phyloP scores from a whole-genome alignment of 2,888 invertebrate genomes.

The Calameuta idolon region DNA sequence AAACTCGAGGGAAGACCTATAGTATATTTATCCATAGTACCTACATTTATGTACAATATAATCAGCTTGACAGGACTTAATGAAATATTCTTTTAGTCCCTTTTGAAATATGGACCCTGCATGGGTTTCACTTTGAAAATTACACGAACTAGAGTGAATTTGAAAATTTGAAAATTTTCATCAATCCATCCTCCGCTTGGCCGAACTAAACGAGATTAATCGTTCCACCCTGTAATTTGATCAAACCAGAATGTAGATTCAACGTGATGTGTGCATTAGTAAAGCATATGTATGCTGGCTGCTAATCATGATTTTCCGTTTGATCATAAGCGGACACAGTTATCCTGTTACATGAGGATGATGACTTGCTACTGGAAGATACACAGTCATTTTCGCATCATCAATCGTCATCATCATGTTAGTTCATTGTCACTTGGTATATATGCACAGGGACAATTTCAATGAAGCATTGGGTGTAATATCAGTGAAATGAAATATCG shows the following conservation, averaged over 20 bases:
- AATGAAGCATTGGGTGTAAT: not conserved
- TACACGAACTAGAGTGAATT: not conserved
- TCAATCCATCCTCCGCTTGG: not conserved
- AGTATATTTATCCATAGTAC: no score
- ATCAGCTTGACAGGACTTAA: not conserved
- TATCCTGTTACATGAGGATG: not conserved
- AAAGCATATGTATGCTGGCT: not conserved
- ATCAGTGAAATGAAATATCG: not conserved
- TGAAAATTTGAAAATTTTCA: not conserved
- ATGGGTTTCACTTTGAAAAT: not conserved
- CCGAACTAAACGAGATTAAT: not conserved
- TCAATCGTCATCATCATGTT: not conserved
- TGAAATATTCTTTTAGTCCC: not conserved
- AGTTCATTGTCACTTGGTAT: not conserved
- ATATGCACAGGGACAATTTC: not conserved
- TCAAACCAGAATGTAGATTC: not conserved
- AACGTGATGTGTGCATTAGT: not conserved
- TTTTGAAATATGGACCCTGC: not conserved
- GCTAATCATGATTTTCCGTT: not conserved
- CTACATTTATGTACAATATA: no score
- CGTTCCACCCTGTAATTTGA: not conserved
- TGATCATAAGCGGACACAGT: not conserved
- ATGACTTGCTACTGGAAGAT: not conserved
- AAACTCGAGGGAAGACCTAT: not conserved
- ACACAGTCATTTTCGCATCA: not conserved